phyloP scores from a whole-genome alignment of 2,888 invertebrate genomes.

The Callyntrura sp. region DNA sequence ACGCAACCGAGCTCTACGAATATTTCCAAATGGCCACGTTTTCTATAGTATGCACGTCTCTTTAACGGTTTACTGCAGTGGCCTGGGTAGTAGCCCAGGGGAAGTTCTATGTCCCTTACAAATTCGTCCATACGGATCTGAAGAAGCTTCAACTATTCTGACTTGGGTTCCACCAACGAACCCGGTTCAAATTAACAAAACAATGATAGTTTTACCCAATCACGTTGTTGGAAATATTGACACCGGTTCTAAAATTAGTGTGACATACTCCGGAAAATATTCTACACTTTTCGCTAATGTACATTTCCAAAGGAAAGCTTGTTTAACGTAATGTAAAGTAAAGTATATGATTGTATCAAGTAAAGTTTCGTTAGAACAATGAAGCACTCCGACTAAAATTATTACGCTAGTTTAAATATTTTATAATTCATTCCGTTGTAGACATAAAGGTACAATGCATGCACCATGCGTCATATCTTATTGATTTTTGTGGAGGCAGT shows the following conservation, averaged over 20 bases:
- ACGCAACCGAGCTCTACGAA: not conserved
- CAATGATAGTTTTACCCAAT: not conserved
- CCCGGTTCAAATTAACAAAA: conserved; percentile 6
- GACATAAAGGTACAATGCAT: too few species aligned
- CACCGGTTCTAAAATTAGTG: not conserved
- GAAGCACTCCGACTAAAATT: too few species aligned
- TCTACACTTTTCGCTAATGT: not conserved
- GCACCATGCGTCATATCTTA: too few species aligned
- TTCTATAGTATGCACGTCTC: conserved; percentile 4
- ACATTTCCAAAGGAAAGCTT: conserved; percentile 39
- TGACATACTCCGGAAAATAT: not conserved
- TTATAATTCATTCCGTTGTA: too few species aligned
- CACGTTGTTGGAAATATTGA: conserved; percentile 20
- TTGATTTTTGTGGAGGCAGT: too few species aligned
- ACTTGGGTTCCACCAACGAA: not conserved
- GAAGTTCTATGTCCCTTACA: conserved; percentile 5
- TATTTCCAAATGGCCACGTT: conserved; percentile 5
- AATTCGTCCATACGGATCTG: conserved; percentile 14
- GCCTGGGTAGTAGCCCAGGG: not conserved
- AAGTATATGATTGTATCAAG: too few species aligned
- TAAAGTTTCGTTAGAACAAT: too few species aligned
- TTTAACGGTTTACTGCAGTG: not conserved
- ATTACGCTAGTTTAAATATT: too few species aligned
- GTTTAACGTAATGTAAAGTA: not conserved
- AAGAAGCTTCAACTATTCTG: not conserved